A percentile compares a stretch with the other conserved stretches of the same genome.
These are phyloP conservation scores for Toxotes jaculatrix DNA, from an alignment of 2,113 vertebrate species.

Conservation along the genomic window DNA sequence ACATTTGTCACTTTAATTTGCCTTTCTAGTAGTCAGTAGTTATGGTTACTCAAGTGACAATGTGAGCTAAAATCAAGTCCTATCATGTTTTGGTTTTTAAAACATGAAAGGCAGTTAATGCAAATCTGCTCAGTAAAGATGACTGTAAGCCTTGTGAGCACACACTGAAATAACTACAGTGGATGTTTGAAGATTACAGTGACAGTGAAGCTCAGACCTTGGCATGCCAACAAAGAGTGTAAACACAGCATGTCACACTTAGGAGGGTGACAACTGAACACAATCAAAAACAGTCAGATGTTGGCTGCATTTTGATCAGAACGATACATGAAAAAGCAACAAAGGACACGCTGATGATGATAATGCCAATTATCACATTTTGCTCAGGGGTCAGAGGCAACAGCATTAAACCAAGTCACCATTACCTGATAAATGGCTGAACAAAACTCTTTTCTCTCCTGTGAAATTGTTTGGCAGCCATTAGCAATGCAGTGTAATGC, in stretches of 20 bases:
- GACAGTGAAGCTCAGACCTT: not conserved
- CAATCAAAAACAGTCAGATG: constrained; percentile 41
- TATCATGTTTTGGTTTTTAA: not conserved
- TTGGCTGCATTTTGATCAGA: constrained; percentile 48
- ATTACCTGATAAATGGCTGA: constrained; percentile 72
- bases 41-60: not conserved
- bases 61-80: not conserved
- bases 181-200: not conserved
- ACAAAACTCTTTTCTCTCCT: constrained; percentile 70
- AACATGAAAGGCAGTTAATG: not conserved
- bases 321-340: constrained; percentile 47
- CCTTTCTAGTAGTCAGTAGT: not conserved
- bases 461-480: constrained; percentile 75
- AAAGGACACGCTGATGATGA: constrained; percentile 56
- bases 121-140: not conserved
- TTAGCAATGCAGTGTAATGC: constrained; percentile 76
- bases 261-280: constrained; percentile 24
- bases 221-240: not conserved
- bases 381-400: constrained; percentile 64
- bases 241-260: constrained; percentile 25
- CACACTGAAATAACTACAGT: not conserved
- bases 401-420: constrained; percentile 73
- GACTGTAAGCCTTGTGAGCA: not conserved
- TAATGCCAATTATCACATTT: constrained; percentile 76
- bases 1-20: not conserved